Evolutionary conservation across 2,888 invertebrate genomes (phyloP), one percentile per base, ranked within the genome.

Genomic region (Latrodectus hesperus): DNA sequence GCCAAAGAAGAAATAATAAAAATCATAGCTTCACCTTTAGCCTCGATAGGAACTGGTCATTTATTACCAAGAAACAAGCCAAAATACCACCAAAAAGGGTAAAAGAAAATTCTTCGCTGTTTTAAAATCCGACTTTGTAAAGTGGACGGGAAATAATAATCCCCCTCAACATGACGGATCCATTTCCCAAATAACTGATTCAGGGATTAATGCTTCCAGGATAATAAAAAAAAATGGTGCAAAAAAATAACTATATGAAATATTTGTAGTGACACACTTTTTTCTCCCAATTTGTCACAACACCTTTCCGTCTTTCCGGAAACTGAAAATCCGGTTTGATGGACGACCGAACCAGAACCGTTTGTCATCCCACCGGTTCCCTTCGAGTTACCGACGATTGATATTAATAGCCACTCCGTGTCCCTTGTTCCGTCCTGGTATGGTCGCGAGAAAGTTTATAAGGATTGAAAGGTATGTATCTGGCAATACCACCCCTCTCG

Each of bases 261-360:
- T 84, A 84, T 84, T 78, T 77, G 84, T 73, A 16, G 67, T 71
- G 17, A 53, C 67, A n/a, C 74, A 9, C 55, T 53, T 74, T 81
- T 74, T 72, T 60, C 64, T 22, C 38, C 52, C 82, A 70, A 70
- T 83, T 76, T 77, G 84, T 84, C 84, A 73, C 83, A 77, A 72
- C n/a, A 53, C 55, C 60, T n/a, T 60, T 60, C n/a, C 6, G 38
- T 60, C 49, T 68, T 38, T 55, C 72, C 49, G 12, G 51, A 55
- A 83, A 71, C 71, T 71, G 76, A 78, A 84, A 78, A 84, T 78
- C 83, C 64, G 64, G 83, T 84, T 77, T 78, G 77, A 65, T 53
- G 76, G 77, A 77, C 72, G 17, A 38, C 70, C 65, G 55, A 17
- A 53, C 53, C 73, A 38, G 77, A 71, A 76, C 78, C 71, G 84